phyloP scores from a whole-genome alignment of 2,797 vertebrate species.

The Epinephelus malabaricus region DNA sequence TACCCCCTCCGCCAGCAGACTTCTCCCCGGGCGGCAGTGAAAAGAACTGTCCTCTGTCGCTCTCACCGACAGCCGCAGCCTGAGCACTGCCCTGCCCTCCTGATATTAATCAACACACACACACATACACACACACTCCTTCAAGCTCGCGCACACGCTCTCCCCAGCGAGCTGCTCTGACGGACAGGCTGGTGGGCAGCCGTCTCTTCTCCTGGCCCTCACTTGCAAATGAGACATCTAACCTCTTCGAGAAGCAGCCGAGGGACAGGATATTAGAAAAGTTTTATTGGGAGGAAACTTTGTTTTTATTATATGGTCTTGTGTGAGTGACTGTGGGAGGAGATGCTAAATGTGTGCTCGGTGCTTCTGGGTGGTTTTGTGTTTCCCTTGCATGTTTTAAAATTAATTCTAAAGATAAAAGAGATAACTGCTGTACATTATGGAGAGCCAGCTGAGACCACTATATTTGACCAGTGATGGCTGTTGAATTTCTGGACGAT shows the following conservation, averaged over 20 bases:
- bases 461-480: not conserved
- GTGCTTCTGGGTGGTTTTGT: slow-evolving; percentile 19
- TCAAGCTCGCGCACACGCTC: slow-evolving; percentile 54
- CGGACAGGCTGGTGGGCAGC: slow-evolving; percentile 78
- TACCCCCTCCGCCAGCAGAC: slow-evolving; percentile 85
- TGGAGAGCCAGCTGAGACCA: not conserved
- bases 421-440: not conserved
- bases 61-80: slow-evolving; percentile 77
- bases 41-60: slow-evolving; percentile 84
- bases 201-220: slow-evolving; percentile 71
- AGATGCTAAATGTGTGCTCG: slow-evolving; percentile 17
- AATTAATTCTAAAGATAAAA: slow-evolving; percentile 21
- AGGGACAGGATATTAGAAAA: slow-evolving; percentile 78
- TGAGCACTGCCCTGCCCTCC: slow-evolving; percentile 80
- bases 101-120: slow-evolving; percentile 85
- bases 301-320: slow-evolving; percentile 58
- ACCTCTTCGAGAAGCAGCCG: slow-evolving; percentile 62
- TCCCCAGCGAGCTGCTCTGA: slow-evolving; percentile 73
- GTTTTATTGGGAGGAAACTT: slow-evolving; percentile 70
- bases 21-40: slow-evolving; percentile 85
- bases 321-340: slow-evolving; percentile 42
- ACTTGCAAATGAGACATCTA: slow-evolving; percentile 82
- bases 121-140: slow-evolving; percentile 38
- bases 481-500: not conserved
- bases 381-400: slow-evolving; percentile 22